Conservation (phyloP, 2,797 vertebrate genomes). For the Sebastes aleutianus region DNA sequence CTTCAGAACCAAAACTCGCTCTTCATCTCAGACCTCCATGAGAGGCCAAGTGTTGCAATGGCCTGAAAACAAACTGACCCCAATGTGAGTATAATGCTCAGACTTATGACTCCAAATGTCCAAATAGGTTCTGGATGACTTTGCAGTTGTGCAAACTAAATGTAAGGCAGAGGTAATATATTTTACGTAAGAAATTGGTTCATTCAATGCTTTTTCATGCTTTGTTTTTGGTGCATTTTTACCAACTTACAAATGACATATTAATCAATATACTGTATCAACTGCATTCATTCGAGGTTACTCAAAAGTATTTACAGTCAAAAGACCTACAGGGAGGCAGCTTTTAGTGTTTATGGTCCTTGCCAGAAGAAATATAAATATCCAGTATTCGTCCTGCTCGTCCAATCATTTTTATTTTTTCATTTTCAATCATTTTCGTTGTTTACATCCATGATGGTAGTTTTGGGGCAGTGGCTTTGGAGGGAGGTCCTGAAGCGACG, state of each 20-base stretch:
- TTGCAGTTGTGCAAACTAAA: slow-evolving; percentile 13
- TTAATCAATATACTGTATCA: neutral
- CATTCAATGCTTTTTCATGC: neutral
- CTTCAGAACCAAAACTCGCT: slow-evolving; percentile 31
- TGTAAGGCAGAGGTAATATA: neutral
- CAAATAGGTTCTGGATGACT: slow-evolving; percentile 23
- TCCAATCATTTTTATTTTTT: too few species aligned
- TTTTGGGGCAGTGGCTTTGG: too few species aligned
- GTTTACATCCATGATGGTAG: too few species aligned
- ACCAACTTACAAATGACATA: neutral
- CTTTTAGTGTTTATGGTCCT: too few species aligned
- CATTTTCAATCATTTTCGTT: too few species aligned
- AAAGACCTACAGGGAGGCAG: too few species aligned
- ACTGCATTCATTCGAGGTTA: neutral
- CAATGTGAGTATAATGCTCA: slow-evolving; percentile 23
- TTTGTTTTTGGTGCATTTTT: neutral
- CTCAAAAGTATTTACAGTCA: neutral
- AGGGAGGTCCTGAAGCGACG: too few species aligned
- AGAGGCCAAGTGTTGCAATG: slow-evolving; percentile 43
- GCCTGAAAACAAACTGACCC: slow-evolving; percentile 34
- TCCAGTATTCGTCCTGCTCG: too few species aligned
- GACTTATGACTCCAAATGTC: slow-evolving; percentile 38
- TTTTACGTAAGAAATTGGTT: neutral
- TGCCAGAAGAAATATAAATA: too few species aligned
- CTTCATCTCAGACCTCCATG: slow-evolving; percentile 51